Base-by-base conservation (phyloP, 2,888 invertebrate species). In the Scelioninae gen. 1 region DNA sequence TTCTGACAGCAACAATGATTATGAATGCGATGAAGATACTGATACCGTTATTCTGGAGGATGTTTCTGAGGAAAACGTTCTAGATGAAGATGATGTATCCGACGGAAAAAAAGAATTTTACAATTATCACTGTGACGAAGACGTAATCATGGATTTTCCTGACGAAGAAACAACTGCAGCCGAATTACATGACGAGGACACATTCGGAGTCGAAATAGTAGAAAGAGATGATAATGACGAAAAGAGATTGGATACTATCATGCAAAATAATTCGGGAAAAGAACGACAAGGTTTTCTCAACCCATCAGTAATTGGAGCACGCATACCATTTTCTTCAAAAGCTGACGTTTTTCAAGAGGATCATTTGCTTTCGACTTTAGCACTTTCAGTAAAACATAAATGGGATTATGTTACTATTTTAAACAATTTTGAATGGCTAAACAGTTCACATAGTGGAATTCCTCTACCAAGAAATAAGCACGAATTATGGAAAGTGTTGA, bases 401-500 rank as follows among this genome's bases (percentile, higher is more conserved):
- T 66, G 38, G 66, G 55, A 66, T 43, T 66, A 66, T 13, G 31
- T 32, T 16, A 55, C 53, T 9, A 66, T 55, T 43, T 55, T 66
- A 55, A 55, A 66, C 15, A 55, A 56, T 32, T 68, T 55, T 11
- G 29, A 58, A 3, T 66, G 66, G 66, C 15, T 66, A 5, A 66
- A 66, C 15, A 38, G 5, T n/a, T 66, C 53, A 10, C 66, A 66
- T 31, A 40, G 53, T 10, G 47, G 66, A 53, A 10, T 31, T 40
- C 55, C 53, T 43, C 13, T 66, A 15, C 66, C 66, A 0, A 65
- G n/a, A 51, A 51, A 34, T 65, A 65, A 65, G 10, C n/a, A 32
- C 23, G 34, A 65, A 38, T 23, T 65, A n/a, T 65, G 65, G 65
- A 65, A 65, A 51, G n/a, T n/a, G n/a, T 51, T 65, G n/a, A 65